Evolutionary conservation across 2,797 vertebrate genomes (phyloP).

Genomic region (Chaetodon trifasciatus): DNA sequence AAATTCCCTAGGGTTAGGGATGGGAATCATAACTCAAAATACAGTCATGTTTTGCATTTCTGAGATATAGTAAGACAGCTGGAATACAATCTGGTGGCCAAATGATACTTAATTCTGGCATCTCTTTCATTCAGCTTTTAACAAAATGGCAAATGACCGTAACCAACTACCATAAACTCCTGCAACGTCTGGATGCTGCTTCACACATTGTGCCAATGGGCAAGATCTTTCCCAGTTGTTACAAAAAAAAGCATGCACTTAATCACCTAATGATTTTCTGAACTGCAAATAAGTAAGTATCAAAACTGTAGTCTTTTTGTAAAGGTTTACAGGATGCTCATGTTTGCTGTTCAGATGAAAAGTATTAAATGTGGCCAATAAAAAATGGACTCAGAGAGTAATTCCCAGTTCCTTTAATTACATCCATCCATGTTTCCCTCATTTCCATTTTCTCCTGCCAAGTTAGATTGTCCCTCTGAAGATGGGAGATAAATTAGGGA

Average conservation of each 20-base stretch:
- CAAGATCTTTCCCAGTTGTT: background rate
- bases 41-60: background rate
- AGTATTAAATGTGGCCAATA: background rate
- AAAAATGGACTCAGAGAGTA: background rate
- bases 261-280: background rate
- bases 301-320: no score
- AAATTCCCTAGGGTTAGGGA: rapidly evolving
- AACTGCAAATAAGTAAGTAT: background rate
- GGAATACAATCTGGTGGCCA: background rate
- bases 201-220: background rate
- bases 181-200: background rate
- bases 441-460: background rate
- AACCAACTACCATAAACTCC: conserved; percentile 1
- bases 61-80: background rate
- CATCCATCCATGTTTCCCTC: background rate
- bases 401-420: background rate
- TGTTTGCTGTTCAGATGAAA: background rate
- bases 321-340: background rate
- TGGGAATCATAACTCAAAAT: background rate
- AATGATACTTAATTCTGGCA: background rate
- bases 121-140: background rate
- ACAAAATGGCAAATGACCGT: background rate
- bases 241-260: background rate
- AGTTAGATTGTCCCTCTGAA: background rate
- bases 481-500: background rate